Evolutionary conservation across 2,888 invertebrate species (phyloP).

Genomic region (Pasiphila rectangulata): DNA sequence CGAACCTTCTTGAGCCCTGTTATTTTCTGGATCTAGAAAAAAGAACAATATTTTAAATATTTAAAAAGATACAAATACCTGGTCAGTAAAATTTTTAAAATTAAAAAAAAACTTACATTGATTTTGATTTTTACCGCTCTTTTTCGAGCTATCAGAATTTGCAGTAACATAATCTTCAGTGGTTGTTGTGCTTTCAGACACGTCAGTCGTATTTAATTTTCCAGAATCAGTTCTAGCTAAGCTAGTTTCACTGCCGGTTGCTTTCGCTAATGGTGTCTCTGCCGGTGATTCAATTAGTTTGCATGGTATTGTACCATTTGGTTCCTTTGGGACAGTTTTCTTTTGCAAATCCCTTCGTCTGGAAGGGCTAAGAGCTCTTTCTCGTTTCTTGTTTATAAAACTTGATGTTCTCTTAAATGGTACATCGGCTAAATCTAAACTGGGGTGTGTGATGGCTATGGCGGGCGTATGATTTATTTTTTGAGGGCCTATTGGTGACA

Average conservation of each 20-base stretch:
- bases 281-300: slow-evolving; percentile 64
- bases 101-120: slow-evolving; percentile 56
- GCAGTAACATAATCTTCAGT: slow-evolving; percentile 94
- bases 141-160: slow-evolving; percentile 87
- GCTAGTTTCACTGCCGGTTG: slow-evolving; percentile 65
- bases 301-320: slow-evolving; percentile 64
- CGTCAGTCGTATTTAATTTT: slow-evolving; percentile 86
- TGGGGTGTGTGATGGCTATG: slow-evolving; percentile 81
- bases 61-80: too few species aligned
- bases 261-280: slow-evolving; percentile 58
- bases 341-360: slow-evolving; percentile 72
- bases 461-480: slow-evolving; percentile 74
- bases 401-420: slow-evolving; percentile 75
- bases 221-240: slow-evolving; percentile 87
- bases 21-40: slow-evolving; percentile 78
- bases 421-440: slow-evolving; percentile 71
- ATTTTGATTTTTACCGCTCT: slow-evolving; percentile 74
- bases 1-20: slow-evolving; percentile 86
- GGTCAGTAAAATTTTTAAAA: background rate
- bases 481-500: slow-evolving; percentile 51
- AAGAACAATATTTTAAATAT: background rate
- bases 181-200: slow-evolving; percentile 93
- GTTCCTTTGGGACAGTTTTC: slow-evolving; percentile 66
- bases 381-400: slow-evolving; percentile 75
- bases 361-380: slow-evolving; percentile 75